A percentile compares a stretch with the other conserved stretches of the same genome.
Conservation (phyloP, 2,888 invertebrate species). For the Cryptocheilus praepositus region DNA sequence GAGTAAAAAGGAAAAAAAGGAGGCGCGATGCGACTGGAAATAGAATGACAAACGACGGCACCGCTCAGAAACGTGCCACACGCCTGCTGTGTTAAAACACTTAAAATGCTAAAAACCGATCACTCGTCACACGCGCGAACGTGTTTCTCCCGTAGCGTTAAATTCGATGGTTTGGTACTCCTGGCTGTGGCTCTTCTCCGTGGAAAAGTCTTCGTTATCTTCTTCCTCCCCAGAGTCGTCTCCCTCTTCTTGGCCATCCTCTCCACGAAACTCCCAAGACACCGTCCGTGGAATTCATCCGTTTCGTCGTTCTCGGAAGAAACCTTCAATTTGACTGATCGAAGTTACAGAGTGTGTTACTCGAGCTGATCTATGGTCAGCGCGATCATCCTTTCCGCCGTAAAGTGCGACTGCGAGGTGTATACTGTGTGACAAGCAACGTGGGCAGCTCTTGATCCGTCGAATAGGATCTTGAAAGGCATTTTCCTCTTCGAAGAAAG, state of each 20-base stretch:
- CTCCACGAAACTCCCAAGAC: background rate
- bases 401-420: background rate
- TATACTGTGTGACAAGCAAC: background rate
- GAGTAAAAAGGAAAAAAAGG: background rate
- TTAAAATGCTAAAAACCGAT: constrained; percentile 42
- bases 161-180: background rate
- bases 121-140: constrained; percentile 41
- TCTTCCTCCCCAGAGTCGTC: background rate
- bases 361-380: too few relatives aligned
- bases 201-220: too few relatives aligned
- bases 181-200: too few relatives aligned
- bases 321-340: too few relatives aligned
- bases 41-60: background rate
- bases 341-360: too few relatives aligned
- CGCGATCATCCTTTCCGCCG: too few relatives aligned
- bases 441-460: constrained; percentile 6
- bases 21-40: constrained; percentile 8
- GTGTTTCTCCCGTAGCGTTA: too few relatives aligned
- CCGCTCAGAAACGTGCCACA: background rate
- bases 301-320: background rate
- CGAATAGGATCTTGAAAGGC: constrained; percentile 17
- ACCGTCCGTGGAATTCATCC: background rate
- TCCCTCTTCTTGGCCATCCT: constrained; percentile 8
- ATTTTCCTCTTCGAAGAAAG: constrained; percentile 14
- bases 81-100: constrained; percentile 19